Evolutionary conservation across 2,797 vertebrate genomes (phyloP).

Genomic region (Notolepis coatsorum): DNA sequence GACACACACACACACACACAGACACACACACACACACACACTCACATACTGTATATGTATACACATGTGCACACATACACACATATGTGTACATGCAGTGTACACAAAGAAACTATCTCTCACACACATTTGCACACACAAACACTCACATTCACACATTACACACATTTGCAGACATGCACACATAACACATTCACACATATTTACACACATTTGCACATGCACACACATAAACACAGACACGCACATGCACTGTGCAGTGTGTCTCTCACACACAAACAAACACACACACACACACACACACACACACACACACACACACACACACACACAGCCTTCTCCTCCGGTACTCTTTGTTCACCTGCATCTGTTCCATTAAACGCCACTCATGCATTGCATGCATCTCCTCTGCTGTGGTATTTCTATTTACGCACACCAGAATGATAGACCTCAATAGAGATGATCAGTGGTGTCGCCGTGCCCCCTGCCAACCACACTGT

Average conservation of each 20-base stretch:
- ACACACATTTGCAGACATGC: not conserved
- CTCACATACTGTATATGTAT: no score
- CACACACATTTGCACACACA: not conserved
- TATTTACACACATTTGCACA: not conserved
- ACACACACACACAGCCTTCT: not conserved
- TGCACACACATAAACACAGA: not conserved
- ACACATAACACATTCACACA: not conserved
- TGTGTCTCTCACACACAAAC: not conserved
- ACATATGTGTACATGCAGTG: not conserved
- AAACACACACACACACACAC: not conserved
- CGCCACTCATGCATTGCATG: constrained; percentile 25
- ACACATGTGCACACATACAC: not conserved
- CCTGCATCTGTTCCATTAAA: not conserved
- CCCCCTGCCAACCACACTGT: constrained; percentile 27
- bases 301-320: not conserved
- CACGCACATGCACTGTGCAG: not conserved
- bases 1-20: not conserved
- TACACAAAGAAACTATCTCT: not conserved
- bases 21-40: not conserved
- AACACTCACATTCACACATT: not conserved
- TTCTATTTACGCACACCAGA: constrained; percentile 46
- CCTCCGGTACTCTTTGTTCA: no score
- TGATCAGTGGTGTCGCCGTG: constrained; percentile 20
- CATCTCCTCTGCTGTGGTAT: constrained; percentile 40
- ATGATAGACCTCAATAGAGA: constrained; percentile 19